A percentile compares a stretch with the other conserved stretches of the same genome.
These are phyloP conservation scores for Gymnosoma rotundatum DNA, from an alignment of 2,888 invertebrate genomes.

Conservation along the genomic window DNA sequence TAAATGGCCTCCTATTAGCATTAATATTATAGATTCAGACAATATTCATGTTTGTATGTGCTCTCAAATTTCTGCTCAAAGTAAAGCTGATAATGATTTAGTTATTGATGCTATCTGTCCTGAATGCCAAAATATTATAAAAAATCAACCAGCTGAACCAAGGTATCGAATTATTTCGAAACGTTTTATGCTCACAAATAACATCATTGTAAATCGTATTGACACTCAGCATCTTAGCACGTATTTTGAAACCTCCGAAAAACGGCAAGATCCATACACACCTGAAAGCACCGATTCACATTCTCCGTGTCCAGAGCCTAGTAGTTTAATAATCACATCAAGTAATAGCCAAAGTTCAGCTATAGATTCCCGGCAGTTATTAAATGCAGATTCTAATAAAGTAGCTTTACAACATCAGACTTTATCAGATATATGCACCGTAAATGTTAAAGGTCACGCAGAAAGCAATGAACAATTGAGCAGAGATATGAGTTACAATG, in stretches of 20 bases:
- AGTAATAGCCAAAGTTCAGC: constrained; percentile 74
- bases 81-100: constrained; percentile 39
- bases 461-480: constrained; percentile 19
- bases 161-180: constrained; percentile 79
- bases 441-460: not conserved
- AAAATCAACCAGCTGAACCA: constrained; percentile 76
- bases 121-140: constrained; percentile 79
- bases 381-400: constrained; percentile 63
- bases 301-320: constrained; percentile 85
- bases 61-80: constrained; percentile 71
- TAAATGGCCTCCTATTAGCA: constrained; percentile 76
- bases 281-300: constrained; percentile 92
- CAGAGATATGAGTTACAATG: constrained; percentile 47
- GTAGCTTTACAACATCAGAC: constrained; percentile 6
- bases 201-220: constrained; percentile 84
- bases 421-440: constrained; percentile 18
- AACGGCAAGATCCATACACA: constrained; percentile 87
- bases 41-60: constrained; percentile 80
- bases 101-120: constrained; percentile 75
- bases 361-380: constrained; percentile 77
- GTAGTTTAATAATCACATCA: constrained; percentile 73
- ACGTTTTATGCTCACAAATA: constrained; percentile 77
- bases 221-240: constrained; percentile 83
- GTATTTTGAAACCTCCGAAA: constrained; percentile 72
- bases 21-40: constrained; percentile 84